A percentile compares a stretch with the other conserved stretches of the same genome.
Evolutionary conservation across 1,140 invertebrate species (phyloP).

Genomic region (Drosophila grimshawi): DNA sequence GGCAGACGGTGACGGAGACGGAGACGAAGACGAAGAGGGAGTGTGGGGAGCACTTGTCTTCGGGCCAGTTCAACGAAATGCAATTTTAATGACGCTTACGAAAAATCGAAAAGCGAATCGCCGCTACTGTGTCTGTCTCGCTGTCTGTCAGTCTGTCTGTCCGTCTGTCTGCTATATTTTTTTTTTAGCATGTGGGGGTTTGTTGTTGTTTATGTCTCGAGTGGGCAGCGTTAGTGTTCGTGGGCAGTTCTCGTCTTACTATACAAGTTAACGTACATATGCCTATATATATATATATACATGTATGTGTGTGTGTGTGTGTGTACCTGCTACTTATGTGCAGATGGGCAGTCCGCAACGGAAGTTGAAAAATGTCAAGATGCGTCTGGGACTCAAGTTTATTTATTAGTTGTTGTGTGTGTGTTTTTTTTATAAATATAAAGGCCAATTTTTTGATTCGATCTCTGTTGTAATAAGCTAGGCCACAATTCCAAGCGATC

Average conservation of each 20-base stretch:
- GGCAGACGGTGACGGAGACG: constrained; percentile 13
- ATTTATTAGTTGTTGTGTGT: constrained; percentile 11
- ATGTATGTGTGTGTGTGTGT: not conserved
- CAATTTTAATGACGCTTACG: constrained; percentile 78
- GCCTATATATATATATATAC: not conserved
- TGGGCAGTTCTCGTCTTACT: constrained; percentile 62
- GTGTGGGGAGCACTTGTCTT: constrained; percentile 39
- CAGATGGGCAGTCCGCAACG: constrained; percentile 48
- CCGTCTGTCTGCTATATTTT: constrained; percentile 27
- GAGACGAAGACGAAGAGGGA: constrained; percentile 19
- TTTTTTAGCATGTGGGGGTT: constrained; percentile 38
- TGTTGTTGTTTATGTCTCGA: constrained; percentile 66
- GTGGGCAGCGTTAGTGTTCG: constrained; percentile 57
- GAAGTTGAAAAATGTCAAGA: constrained; percentile 51
- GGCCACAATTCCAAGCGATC: constrained; percentile 21
- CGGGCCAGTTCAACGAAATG: constrained; percentile 70
- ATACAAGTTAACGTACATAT: constrained; percentile 9
- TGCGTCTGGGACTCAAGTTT: constrained; percentile 25
- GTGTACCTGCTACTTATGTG: constrained; percentile 19
- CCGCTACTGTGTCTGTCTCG: constrained; percentile 30
- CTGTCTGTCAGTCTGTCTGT: constrained; percentile 26
- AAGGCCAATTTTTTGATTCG: constrained; percentile 19
- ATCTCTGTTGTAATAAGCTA: constrained; percentile 62
- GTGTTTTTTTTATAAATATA: constrained; percentile 25
- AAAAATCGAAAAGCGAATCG: constrained; percentile 63